Evolutionary conservation across 92 coral and sea anemone species (phyloP).

Genomic region (Micromussa lordhowensis): DNA sequence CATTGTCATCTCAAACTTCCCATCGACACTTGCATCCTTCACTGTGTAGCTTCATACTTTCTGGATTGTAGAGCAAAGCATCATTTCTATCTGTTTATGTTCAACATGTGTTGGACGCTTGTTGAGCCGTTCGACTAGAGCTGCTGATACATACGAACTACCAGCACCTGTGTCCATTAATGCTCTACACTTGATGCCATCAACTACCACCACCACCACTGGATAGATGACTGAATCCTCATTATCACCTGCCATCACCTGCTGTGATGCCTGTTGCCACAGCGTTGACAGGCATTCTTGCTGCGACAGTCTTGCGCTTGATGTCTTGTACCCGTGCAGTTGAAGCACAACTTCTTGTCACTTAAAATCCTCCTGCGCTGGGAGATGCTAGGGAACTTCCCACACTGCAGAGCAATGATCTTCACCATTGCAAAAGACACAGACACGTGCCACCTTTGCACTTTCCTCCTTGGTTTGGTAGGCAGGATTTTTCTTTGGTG

Average conservation of each 20-base stretch:
- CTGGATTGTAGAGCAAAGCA: slow-evolving; percentile 64
- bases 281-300: slow-evolving; percentile 1
- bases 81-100: slow-evolving; percentile 61
- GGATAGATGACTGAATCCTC: slow-evolving; percentile 59
- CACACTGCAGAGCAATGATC: too few relatives aligned
- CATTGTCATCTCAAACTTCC: slow-evolving; percentile 58
- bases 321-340: too few relatives aligned
- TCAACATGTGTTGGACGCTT: slow-evolving; percentile 56
- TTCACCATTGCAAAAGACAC: too few relatives aligned
- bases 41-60: slow-evolving; percentile 47
- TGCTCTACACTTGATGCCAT: slow-evolving; percentile 71
- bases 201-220: slow-evolving; percentile 67
- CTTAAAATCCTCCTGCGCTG: too few relatives aligned
- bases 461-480: neutral
- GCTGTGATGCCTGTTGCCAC: slow-evolving; percentile 24
- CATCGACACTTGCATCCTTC: slow-evolving; percentile 33
- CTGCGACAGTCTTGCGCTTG: neutral
- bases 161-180: slow-evolving; percentile 73
- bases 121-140: slow-evolving; percentile 28
- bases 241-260: slow-evolving; percentile 32
- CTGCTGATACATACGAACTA: slow-evolving; percentile 62
- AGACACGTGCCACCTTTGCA: too few relatives aligned
- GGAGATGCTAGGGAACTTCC: too few relatives aligned
- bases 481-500: neutral
- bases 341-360: too few relatives aligned